Evolutionary conservation across 2,797 vertebrate genomes (phyloP).

Genomic region (Falco peregrinus): DNA sequence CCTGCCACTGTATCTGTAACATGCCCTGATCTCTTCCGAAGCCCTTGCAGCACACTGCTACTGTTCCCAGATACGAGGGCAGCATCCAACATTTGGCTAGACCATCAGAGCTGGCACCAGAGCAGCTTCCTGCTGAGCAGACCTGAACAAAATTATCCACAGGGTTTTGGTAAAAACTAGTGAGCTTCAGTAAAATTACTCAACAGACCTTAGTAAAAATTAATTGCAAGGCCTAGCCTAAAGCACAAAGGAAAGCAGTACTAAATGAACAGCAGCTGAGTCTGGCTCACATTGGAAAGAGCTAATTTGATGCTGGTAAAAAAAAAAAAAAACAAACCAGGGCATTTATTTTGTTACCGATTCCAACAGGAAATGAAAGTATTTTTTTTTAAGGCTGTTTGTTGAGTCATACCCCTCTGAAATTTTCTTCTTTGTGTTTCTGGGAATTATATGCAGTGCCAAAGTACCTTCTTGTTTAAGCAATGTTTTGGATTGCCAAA

Average conservation of each 20-base stretch:
- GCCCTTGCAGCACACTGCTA: background rate
- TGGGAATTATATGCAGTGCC: conserved; percentile 30
- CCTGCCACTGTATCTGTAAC: background rate
- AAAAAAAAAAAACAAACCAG: background rate
- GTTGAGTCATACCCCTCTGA: conserved; percentile 37
- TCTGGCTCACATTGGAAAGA: conserved; percentile 4
- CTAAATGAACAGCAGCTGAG: conserved; percentile 33
- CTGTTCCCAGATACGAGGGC: background rate
- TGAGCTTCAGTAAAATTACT: conserved; percentile 52
- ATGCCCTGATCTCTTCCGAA: background rate
- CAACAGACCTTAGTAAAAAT: conserved; percentile 57
- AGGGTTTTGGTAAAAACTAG: conserved; percentile 52
- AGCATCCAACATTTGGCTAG: conserved; percentile 35
- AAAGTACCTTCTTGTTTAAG: conserved; percentile 48
- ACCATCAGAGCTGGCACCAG: conserved; percentile 25
- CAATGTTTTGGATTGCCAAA: conserved; percentile 20
- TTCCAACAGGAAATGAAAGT: conserved; percentile 44
- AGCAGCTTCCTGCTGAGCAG: conserved; percentile 44
- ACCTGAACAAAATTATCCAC: conserved; percentile 47
- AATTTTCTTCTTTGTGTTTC: conserved; percentile 47
- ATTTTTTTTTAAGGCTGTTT: conserved; percentile 17
- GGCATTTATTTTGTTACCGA: conserved; percentile 15
- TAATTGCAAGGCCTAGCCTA: conserved; percentile 47
- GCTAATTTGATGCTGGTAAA: background rate
- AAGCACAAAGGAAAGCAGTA: conserved; percentile 32